Evolutionary conservation across 2,888 invertebrate species (phyloP).

Genomic region (Sinhomidia bicolor): DNA sequence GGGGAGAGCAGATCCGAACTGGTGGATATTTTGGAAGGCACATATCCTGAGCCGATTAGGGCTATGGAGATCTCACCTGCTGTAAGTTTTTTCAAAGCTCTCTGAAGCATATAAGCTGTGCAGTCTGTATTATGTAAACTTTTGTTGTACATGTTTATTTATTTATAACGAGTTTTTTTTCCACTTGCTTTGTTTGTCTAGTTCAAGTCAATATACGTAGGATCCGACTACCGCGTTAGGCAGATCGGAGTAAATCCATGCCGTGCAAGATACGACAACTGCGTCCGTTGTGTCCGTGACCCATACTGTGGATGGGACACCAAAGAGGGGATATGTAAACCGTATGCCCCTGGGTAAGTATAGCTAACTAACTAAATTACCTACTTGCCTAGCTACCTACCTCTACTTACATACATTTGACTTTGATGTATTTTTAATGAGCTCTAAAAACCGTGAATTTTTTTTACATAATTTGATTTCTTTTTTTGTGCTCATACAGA

Average conservation of each 20-base stretch:
- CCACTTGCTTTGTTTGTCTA: too few relatives aligned
- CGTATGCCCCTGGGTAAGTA: conserved; percentile 90
- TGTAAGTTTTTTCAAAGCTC: conserved; percentile 81
- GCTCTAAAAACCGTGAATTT: background rate
- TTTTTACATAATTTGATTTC: conserved; percentile 1
- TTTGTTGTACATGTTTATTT: background rate
- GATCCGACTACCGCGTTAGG: conserved; percentile 93
- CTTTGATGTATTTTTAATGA: too few relatives aligned
- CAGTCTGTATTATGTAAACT: too few relatives aligned
- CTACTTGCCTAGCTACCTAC: too few relatives aligned
- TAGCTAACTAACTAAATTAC: too few relatives aligned
- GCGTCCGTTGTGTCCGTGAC: conserved; percentile 95
- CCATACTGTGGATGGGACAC: conserved; percentile 99
- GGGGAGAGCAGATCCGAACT: conserved; percentile 93
- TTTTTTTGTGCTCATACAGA: conserved; percentile 84
- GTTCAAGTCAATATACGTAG: conserved; percentile 94
- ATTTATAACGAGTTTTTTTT: background rate
- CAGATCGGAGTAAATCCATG: conserved; percentile 96
- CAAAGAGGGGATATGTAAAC: conserved; percentile 93
- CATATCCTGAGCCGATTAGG: conserved; percentile 92
- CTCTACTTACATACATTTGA: too few relatives aligned
- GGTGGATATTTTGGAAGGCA: conserved; percentile 95
- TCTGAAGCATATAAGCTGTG: conserved; percentile 85
- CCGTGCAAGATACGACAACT: conserved; percentile 94
- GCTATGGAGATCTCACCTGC: conserved; percentile 94